phyloP scores from a whole-genome alignment of 2,888 invertebrate genomes.

The Osedax frankpressi region DNA sequence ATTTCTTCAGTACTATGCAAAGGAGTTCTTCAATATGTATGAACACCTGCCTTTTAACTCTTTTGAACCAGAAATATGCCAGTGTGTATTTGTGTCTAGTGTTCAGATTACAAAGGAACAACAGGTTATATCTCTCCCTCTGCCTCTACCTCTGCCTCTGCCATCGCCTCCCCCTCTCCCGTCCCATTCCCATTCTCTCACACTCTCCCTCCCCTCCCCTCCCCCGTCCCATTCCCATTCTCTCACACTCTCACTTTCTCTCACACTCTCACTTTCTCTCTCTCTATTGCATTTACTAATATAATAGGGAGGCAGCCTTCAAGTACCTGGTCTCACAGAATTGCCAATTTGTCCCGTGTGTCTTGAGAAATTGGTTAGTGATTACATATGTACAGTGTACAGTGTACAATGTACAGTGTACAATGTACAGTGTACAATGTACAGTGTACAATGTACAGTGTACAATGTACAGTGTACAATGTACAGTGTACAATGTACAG shows the following conservation, averaged over 20 bases:
- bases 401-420: too few species aligned
- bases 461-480: too few species aligned
- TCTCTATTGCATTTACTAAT: too few species aligned
- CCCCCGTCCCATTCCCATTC: background rate
- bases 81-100: conserved; percentile 83
- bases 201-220: background rate
- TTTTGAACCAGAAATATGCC: conserved; percentile 80
- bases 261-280: background rate
- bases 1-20: conserved; percentile 61
- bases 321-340: conserved; percentile 60
- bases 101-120: conserved; percentile 68
- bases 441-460: too few species aligned
- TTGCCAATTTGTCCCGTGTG: conserved; percentile 93
- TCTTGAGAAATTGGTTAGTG: conserved; percentile 61
- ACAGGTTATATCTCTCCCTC: conserved; percentile 48
- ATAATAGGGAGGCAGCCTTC: conserved; percentile 45
- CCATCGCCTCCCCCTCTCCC: background rate
- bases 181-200: background rate
- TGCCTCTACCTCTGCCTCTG: background rate
- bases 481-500: too few species aligned
- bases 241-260: background rate
- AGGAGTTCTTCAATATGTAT: conserved; percentile 79
- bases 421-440: too few species aligned
- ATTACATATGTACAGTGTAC: too few species aligned
- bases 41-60: conserved; percentile 86